A percentile compares a stretch with the other conserved stretches of the same genome.
Evolutionary conservation across 2,797 vertebrate genomes (phyloP).

Genomic region (Ibycter americanus): DNA sequence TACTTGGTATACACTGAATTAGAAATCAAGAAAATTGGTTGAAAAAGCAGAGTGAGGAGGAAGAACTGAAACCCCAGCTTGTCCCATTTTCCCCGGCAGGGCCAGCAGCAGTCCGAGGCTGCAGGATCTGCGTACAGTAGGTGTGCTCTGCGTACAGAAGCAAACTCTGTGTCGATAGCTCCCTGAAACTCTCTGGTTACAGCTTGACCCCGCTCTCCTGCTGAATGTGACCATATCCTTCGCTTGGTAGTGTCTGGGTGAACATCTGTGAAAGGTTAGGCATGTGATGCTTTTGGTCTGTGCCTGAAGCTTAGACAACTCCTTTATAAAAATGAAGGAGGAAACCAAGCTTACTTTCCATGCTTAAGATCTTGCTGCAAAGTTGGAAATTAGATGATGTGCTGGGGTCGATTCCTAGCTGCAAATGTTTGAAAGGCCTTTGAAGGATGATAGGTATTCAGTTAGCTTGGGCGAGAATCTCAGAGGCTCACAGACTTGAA

Average conservation of each 20-base stretch:
- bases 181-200: not conserved
- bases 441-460: not conserved
- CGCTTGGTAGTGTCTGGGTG: not conserved
- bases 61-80: not conserved
- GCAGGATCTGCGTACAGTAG: not conserved
- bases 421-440: not conserved
- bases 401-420: not conserved
- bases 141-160: fast-evolving
- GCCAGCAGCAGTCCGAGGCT: not conserved
- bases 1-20: not conserved
- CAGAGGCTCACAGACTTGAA: not conserved
- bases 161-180: fast-evolving
- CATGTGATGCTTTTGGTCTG: not conserved
- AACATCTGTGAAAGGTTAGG: not conserved
- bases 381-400: not conserved
- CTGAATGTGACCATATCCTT: not conserved
- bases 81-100: fast-evolving
- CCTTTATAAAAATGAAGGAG: not conserved
- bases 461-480: not conserved
- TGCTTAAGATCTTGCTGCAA: not conserved
- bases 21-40: not conserved
- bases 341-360: not conserved
- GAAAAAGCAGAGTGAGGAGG: not conserved
- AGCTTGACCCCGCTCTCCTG: not conserved
- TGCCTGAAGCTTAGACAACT: not conserved